phyloP scores from a whole-genome alignment of 2,888 invertebrate genomes.

The Ennomos erosarius region DNA sequence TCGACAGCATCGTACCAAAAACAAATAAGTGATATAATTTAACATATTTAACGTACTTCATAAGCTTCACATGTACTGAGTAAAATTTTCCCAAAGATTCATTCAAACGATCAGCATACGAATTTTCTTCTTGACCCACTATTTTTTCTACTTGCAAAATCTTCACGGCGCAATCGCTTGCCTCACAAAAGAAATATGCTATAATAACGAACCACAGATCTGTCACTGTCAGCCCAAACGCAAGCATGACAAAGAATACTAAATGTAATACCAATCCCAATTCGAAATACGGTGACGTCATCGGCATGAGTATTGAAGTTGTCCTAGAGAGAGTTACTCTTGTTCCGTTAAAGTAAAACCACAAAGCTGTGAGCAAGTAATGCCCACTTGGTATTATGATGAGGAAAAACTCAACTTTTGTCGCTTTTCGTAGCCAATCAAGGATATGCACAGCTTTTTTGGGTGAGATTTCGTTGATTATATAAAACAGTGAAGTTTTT shows the following conservation, averaged over 20 bases:
- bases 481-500: conserved; percentile 53
- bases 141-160: conserved; percentile 45
- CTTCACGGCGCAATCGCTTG: conserved; percentile 53
- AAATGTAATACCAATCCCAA: conserved; percentile 59
- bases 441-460: conserved; percentile 34
- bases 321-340: conserved; percentile 59
- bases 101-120: conserved; percentile 55
- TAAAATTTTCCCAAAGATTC: conserved; percentile 56
- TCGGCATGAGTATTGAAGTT: conserved; percentile 63
- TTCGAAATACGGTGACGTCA: conserved; percentile 65
- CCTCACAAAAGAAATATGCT: conserved; percentile 55
- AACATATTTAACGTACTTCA: conserved; percentile 54
- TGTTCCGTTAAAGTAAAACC: conserved; percentile 55
- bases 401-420: conserved; percentile 43
- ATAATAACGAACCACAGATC: conserved; percentile 68
- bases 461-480: conserved; percentile 45
- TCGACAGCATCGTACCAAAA: conserved; percentile 1
- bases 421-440: conserved; percentile 41
- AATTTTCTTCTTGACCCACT: conserved; percentile 34
- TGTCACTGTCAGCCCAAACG: conserved; percentile 43
- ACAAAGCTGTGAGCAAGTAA: conserved; percentile 55
- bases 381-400: conserved; percentile 48
- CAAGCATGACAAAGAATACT: conserved; percentile 53
- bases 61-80: conserved; percentile 51
- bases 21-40: conserved; percentile 8